Evolutionary conservation across 2,113 vertebrate species (phyloP).

Genomic region (Chamaea fasciata): DNA sequence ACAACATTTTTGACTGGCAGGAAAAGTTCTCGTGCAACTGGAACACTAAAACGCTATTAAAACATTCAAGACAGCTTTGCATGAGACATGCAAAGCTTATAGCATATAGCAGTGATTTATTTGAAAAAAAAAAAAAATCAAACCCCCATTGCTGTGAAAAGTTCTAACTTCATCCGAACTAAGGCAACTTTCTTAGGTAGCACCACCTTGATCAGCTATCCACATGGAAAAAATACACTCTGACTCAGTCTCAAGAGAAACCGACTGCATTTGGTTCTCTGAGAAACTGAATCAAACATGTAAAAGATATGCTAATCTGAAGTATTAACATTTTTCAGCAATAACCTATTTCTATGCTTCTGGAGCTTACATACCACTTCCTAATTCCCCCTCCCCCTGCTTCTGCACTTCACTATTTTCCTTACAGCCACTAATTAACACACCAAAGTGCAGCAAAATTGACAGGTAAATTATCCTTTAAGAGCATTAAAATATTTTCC

Average conservation of each 20-base stretch:
- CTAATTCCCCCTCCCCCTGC: background rate
- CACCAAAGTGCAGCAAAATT: slow-evolving; percentile 58
- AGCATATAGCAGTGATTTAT: background rate
- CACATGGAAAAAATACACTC: background rate
- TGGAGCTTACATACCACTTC: background rate
- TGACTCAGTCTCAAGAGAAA: background rate
- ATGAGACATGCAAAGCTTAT: background rate
- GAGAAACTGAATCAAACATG: background rate
- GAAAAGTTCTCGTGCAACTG: background rate
- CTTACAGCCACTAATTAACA: slow-evolving; percentile 70
- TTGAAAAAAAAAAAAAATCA: background rate
- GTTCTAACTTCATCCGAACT: background rate
- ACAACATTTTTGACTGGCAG: background rate
- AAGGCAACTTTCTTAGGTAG: background rate
- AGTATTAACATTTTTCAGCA: background rate
- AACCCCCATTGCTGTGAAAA: background rate
- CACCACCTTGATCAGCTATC: background rate
- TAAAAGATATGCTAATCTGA: background rate
- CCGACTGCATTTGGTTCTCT: background rate
- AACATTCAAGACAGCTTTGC: background rate
- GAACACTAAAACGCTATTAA: background rate
- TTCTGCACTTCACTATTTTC: slow-evolving; percentile 65
- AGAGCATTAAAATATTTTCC: slow-evolving; percentile 63
- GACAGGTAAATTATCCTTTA: slow-evolving; percentile 73
- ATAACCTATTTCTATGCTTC: background rate